Percentiles rank a stretch among this genome's conserved stretches.
Conservation (phyloP, 2,888 invertebrate species). For the Odiellus spinosus region DNA sequence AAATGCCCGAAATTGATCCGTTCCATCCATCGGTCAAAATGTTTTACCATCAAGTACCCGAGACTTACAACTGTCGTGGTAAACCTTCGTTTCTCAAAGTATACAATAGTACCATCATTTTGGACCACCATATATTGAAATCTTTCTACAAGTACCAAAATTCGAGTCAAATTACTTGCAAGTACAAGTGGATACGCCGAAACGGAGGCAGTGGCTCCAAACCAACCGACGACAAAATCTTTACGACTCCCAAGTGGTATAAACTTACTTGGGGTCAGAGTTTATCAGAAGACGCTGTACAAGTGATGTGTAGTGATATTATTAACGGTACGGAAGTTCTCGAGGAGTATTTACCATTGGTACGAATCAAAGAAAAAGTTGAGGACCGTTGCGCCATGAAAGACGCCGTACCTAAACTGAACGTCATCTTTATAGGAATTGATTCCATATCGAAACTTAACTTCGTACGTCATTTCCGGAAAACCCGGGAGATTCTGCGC, state of each 20-base stretch:
- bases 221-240: conserved; percentile 3
- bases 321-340: not conserved
- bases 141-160: conserved; percentile 11
- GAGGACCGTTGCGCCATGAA: conserved; percentile 2
- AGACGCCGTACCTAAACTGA: conserved; percentile 28
- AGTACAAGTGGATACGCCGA: conserved; percentile 6
- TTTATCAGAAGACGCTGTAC: conserved; percentile 6
- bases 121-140: too few relatives aligned
- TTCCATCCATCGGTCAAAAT: conserved; percentile 9
- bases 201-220: not conserved
- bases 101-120: too few relatives aligned
- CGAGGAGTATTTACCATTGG: conserved; percentile 9
- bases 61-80: conserved; percentile 9
- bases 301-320: not conserved
- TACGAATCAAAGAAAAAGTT: conserved; percentile 8
- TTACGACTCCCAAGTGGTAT: not conserved
- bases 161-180: conserved; percentile 7
- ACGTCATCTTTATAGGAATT: conserved; percentile 62
- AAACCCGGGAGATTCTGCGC: conserved; percentile 48
- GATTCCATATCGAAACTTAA: conserved; percentile 70
- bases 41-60: conserved; percentile 2
- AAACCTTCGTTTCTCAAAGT: conserved; percentile 8
- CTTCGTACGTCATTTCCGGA: conserved; percentile 54
- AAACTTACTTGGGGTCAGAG: not conserved
- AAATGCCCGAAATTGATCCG: conserved; percentile 12